Evolutionary conservation across 2,797 vertebrate genomes (phyloP).

Genomic region (Lepus oiostolus): DNA sequence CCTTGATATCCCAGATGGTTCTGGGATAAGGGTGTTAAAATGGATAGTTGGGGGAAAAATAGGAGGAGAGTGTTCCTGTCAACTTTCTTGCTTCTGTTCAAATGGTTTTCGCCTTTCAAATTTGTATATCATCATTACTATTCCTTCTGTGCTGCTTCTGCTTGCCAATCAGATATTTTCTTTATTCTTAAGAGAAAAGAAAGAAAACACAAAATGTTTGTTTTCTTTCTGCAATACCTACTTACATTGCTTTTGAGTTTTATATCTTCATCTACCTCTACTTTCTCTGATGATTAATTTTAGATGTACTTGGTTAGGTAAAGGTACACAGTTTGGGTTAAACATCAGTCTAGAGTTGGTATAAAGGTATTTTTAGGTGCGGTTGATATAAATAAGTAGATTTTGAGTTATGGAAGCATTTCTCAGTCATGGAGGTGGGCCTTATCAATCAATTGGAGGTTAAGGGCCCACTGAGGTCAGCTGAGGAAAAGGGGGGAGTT

Average conservation of each 20-base stretch:
- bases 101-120: not conserved
- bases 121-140: not conserved
- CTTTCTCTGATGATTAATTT: not conserved
- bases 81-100: not conserved
- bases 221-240: not conserved
- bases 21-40: not conserved
- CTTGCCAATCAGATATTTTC: not conserved
- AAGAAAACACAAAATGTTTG: too few relatives aligned
- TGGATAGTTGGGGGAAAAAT: not conserved
- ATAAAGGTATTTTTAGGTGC: not conserved
- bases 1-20: not conserved
- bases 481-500: not conserved
- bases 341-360: not conserved
- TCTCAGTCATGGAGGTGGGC: too few relatives aligned
- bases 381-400: not conserved
- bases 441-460: not conserved
- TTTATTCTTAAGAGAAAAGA: too few relatives aligned
- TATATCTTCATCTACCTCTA: not conserved
- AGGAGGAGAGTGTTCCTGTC: accelerated
- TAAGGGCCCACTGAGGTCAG: not conserved
- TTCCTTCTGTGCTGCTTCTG: not conserved
- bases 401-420: not conserved
- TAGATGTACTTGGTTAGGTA: not conserved
- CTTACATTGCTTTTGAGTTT: not conserved
- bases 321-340: accelerated